Conservation (phyloP, 2,797 vertebrate species). For the Poeciliopsis infans region DNA sequence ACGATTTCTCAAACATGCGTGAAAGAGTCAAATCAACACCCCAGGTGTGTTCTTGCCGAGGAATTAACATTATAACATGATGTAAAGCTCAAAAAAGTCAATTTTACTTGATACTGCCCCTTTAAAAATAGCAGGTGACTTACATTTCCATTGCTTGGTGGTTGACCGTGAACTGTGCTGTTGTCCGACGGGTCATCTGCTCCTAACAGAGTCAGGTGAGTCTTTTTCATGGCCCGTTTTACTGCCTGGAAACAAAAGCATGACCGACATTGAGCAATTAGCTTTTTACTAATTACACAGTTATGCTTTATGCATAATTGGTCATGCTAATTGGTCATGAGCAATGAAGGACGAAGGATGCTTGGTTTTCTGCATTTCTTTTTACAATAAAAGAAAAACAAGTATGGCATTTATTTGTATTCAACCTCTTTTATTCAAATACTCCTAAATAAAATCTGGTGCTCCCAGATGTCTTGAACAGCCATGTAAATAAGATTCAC, state of each 20-base stretch:
- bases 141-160: conserved; percentile 24
- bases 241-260: conserved; percentile 60
- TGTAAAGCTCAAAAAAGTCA: too few species aligned
- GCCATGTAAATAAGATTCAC: not conserved
- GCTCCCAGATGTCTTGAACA: not conserved
- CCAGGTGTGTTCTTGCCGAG: too few species aligned
- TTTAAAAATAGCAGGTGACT: conserved; percentile 18
- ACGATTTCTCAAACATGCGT: too few species aligned
- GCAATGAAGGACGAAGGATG: not conserved
- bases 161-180: not conserved
- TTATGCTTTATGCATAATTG: not conserved
- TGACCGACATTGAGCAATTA: not conserved
- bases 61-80: too few species aligned
- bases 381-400: not conserved
- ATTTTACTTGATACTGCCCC: too few species aligned
- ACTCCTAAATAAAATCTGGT: not conserved
- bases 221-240: conserved; percentile 58
- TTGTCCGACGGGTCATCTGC: not conserved
- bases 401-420: not conserved
- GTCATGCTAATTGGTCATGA: too few species aligned
- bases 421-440: not conserved
- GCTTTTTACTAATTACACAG: not conserved
- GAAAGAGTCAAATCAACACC: too few species aligned
- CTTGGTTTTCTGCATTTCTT: not conserved
- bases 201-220: not conserved